Conservation (phyloP, 2,797 vertebrate species). For the Schizopygopsis pylzovi region DNA sequence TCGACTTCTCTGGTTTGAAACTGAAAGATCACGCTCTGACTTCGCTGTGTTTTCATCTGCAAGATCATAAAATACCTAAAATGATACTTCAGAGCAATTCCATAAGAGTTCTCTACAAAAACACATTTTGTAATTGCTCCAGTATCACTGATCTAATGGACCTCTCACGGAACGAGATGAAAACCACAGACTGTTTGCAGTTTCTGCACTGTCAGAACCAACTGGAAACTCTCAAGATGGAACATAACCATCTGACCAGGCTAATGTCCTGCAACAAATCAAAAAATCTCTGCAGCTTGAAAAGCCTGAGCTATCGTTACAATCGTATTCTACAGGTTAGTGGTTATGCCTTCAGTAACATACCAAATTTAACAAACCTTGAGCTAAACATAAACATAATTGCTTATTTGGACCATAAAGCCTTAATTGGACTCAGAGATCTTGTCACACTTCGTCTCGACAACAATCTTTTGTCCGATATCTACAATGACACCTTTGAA, state of each 20-base stretch:
- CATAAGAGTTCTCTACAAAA: constrained; percentile 50
- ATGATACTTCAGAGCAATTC: constrained; percentile 66
- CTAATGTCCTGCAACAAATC: constrained; percentile 58
- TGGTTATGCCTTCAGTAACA: constrained; percentile 69
- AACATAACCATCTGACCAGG: constrained; percentile 71
- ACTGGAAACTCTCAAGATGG: constrained; percentile 61
- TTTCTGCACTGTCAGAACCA: constrained; percentile 68
- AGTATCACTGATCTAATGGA: constrained; percentile 66
- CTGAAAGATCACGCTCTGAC: constrained; percentile 55
- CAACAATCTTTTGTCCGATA: constrained; percentile 85
- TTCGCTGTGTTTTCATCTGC: constrained; percentile 69
- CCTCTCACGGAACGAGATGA: constrained; percentile 71
- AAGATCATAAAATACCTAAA: constrained; percentile 31
- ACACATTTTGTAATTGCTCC: constrained; percentile 68
- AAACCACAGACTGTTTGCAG: constrained; percentile 55
- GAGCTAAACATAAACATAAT: constrained; percentile 84
- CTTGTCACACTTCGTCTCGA: constrained; percentile 80
- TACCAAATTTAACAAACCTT: constrained; percentile 70
- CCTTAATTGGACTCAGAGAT: constrained; percentile 72
- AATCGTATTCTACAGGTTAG: constrained; percentile 75
- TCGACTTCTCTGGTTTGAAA: constrained; percentile 75
- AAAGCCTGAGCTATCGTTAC: constrained; percentile 73
- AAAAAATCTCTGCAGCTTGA: constrained; percentile 23
- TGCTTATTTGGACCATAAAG: constrained; percentile 69
- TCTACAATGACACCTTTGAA: constrained; percentile 74